Evolutionary conservation across 2,888 invertebrate species (phyloP).

Genomic region (Alviniconcha strummeri): DNA sequence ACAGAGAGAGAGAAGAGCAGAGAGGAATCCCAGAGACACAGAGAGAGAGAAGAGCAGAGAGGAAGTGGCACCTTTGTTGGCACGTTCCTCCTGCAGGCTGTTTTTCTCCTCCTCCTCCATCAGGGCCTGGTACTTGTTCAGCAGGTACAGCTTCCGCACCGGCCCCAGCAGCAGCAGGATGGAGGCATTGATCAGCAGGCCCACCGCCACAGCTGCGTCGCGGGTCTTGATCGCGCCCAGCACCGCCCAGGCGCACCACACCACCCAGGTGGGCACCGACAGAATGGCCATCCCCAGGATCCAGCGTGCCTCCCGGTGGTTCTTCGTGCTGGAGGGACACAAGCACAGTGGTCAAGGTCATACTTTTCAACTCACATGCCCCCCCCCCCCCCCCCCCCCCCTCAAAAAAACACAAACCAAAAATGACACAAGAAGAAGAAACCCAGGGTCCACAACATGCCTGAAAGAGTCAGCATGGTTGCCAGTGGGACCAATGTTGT

Average conservation of each 20-base stretch:
- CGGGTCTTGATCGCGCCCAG: constrained; percentile 63
- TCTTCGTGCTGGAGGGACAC: constrained; percentile 56
- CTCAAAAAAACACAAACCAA: not conserved
- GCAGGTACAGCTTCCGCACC: constrained; percentile 71
- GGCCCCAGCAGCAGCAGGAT: constrained; percentile 72
- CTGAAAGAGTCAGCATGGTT: too few species aligned
- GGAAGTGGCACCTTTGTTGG: constrained; percentile 1
- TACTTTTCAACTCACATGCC: too few species aligned
- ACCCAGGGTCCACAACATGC: too few species aligned
- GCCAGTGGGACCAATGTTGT: too few species aligned
- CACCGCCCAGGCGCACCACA: constrained; percentile 72
- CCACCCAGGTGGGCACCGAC: constrained; percentile 70
- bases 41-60: too few species aligned
- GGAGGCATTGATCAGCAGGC: constrained; percentile 72
- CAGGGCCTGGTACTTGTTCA: constrained; percentile 60
- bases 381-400: too few species aligned
- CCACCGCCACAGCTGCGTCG: constrained; percentile 72
- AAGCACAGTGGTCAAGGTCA: too few species aligned
- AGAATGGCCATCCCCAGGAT: constrained; percentile 71
- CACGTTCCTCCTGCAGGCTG: constrained; percentile 13
- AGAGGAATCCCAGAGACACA: too few species aligned
- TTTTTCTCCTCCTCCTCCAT: constrained; percentile 58
- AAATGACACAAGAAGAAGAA: not conserved
- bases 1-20: not conserved
- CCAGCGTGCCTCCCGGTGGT: constrained; percentile 73